phyloP scores from a whole-genome alignment of 2,888 invertebrate genomes.

The Theretra japonica region DNA sequence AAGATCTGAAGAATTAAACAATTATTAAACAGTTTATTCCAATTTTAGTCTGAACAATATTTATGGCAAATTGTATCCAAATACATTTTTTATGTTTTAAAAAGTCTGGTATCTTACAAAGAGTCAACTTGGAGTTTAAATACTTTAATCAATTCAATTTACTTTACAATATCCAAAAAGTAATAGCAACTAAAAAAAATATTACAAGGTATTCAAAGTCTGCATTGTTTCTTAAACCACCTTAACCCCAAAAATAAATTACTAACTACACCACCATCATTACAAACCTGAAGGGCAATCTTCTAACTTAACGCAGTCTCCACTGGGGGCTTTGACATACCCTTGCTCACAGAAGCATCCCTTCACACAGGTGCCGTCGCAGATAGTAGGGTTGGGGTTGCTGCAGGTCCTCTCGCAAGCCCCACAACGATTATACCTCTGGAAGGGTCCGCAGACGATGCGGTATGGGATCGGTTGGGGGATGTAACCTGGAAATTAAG shows the following conservation, averaged over 20 bases:
- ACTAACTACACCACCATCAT: not conserved
- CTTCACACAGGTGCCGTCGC: conserved; percentile 49
- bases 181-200: no score
- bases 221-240: not conserved
- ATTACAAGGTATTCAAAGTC: no score
- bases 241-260: not conserved
- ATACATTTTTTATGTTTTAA: no score
- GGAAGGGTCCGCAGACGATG: conserved; percentile 54
- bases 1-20: no score
- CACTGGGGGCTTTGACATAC: conserved; percentile 55
- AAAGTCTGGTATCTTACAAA: no score
- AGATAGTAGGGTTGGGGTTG: conserved; percentile 53
- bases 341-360: conserved; percentile 69
- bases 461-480: conserved; percentile 45
- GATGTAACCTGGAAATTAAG: conserved; percentile 38
- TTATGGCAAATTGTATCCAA: no score
- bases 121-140: no score
- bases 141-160: not conserved
- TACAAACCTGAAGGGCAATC: conserved; percentile 62
- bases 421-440: conserved; percentile 58
- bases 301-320: conserved; percentile 56
- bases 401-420: conserved; percentile 61
- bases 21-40: no score
- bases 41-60: no score
- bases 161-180: not conserved